phyloP scores from a whole-genome alignment of 2,113 vertebrate species.

The Pachypanchax playfairii region DNA sequence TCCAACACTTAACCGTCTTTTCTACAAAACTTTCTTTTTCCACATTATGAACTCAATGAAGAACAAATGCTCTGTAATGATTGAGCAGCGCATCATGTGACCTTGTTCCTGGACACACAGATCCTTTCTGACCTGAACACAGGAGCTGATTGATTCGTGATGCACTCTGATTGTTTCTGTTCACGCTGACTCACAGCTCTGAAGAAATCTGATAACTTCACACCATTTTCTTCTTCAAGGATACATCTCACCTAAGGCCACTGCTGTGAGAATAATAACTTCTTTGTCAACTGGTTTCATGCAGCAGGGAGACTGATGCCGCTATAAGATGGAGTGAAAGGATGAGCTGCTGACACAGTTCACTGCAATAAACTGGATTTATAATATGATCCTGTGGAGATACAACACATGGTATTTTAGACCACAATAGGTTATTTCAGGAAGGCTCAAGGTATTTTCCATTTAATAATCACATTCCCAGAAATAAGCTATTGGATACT shows the following conservation, averaged over 20 bases:
- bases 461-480: slow-evolving; percentile 9
- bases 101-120: background rate
- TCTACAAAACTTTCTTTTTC: too few relatives aligned
- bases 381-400: slow-evolving; percentile 10
- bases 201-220: slow-evolving; percentile 35
- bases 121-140: background rate
- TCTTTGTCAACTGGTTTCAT: background rate
- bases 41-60: too few relatives aligned
- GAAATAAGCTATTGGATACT: background rate
- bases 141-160: slow-evolving; percentile 3
- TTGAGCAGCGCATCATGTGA: background rate
- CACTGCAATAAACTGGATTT: slow-evolving; percentile 1
- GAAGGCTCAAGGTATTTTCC: background rate
- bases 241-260: slow-evolving; percentile 8
- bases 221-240: slow-evolving; percentile 18
- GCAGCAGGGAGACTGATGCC: background rate
- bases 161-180: background rate
- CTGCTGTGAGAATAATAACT: background rate
- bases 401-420: background rate
- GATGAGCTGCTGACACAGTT: background rate
- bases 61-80: background rate
- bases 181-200: background rate
- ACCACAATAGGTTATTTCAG: background rate
- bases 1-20: too few relatives aligned
- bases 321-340: background rate